Conservation (phyloP, 2,113 vertebrate species). For the Pterocles orientalis region DNA sequence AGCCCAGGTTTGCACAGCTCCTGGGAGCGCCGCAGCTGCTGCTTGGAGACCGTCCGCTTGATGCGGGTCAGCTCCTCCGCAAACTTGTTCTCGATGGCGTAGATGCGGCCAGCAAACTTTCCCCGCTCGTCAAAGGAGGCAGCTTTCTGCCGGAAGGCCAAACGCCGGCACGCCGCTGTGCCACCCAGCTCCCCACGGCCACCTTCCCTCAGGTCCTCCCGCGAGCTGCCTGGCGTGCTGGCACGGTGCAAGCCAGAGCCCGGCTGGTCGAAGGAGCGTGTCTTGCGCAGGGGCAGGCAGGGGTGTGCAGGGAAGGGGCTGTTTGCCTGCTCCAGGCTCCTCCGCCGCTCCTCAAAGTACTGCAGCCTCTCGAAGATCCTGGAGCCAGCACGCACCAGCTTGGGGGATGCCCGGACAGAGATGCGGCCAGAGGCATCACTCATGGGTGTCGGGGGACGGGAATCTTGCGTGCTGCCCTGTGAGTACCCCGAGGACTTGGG, state of each 20-base stretch:
- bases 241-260: conserved; percentile 70
- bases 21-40: conserved; percentile 80
- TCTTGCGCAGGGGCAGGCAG: conserved; percentile 89
- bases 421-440: conserved; percentile 88
- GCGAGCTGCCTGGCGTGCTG: conserved; percentile 81
- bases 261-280: conserved; percentile 88
- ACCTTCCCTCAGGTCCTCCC: conserved; percentile 85
- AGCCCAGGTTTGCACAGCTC: conserved; percentile 77
- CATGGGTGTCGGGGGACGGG: conserved; percentile 87
- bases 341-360: conserved; percentile 88
- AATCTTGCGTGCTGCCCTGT: conserved; percentile 84
- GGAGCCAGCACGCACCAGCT: conserved; percentile 88
- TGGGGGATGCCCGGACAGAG: conserved; percentile 87
- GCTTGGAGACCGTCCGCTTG: conserved; percentile 85
- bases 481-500: conserved; percentile 84
- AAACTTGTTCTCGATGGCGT: conserved; percentile 93
- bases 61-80: conserved; percentile 92
- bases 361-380: conserved; percentile 93
- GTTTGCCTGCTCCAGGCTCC: conserved; percentile 89
- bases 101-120: conserved; percentile 82
- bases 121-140: conserved; percentile 92
- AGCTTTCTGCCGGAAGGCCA: conserved; percentile 89
- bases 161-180: conserved; percentile 81
- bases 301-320: conserved; percentile 81
- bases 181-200: conserved; percentile 73